Base-by-base conservation (phyloP, 2,888 invertebrate species). In the Agapostemon virescens region DNA sequence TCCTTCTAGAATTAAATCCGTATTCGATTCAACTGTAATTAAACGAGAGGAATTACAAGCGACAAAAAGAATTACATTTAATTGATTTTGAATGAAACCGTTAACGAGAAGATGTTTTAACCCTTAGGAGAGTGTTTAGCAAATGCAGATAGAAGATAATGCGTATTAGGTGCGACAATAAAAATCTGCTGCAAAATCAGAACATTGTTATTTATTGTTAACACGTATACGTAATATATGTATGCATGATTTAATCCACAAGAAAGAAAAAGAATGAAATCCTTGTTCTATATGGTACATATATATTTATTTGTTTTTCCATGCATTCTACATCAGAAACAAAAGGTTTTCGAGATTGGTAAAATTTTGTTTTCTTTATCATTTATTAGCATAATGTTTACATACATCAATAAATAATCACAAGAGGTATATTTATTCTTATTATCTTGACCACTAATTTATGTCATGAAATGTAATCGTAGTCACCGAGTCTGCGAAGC, bases 121-220 rank as follows among this genome's bases (percentile, higher is more conserved):
- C 15, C 42, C 17, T 23, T 80, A 80, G 69, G 58, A 15, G 17
- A 72, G 64, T 55, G 36, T 55, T 69, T 79, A 80, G 73, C 26
- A 13, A 67, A 58, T 45, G 66, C 72, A 23, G 49, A 58, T 81
- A 74, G 30, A 66, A 61, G 74, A 13, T 74, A 80, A 79, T 70
- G 33, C 66, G 58, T 74, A 74, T 74, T 81, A 81, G 80, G 66
- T 81, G 69, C 74, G 80, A 81, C 80, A 81, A 81, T 81, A 81
- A 81, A 74, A 79, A 70, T 79, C 64, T 33, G 49, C 70, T 79
- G 74, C 40, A 74, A 81, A 79, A 80, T 63, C 17, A 49, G 15
- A 13, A 3, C 9, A 3, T 79, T 69, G 66, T 70, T 70, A 67
- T 70, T 81, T 64, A 30, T 79, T 79, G 45, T 58, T 61, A 40